Evolutionary conservation across 2,797 vertebrate species (phyloP).

Genomic region (Spatula versicolor): DNA sequence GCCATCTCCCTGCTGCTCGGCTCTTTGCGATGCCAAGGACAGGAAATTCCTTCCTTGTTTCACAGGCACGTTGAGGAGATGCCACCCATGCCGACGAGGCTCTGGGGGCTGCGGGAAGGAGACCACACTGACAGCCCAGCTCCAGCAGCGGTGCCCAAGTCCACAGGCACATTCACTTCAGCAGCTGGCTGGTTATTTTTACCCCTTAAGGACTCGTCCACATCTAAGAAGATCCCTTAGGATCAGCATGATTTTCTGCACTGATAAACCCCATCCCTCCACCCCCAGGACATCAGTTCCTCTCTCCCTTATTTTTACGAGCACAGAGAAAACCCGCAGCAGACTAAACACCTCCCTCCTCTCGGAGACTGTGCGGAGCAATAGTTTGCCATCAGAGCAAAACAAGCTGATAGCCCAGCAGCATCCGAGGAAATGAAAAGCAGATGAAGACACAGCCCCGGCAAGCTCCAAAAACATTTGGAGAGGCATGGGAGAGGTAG

Average conservation of each 20-base stretch:
- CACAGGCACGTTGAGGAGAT: not conserved
- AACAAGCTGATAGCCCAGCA: conserved; percentile 22
- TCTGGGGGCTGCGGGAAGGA: not conserved
- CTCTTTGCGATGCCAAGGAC: not conserved
- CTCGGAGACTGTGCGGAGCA: not conserved
- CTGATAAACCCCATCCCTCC: conserved; percentile 1
- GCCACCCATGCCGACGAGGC: not conserved
- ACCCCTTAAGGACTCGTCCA: conserved; percentile 8
- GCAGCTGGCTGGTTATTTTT: conserved; percentile 20
- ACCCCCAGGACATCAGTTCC: not conserved
- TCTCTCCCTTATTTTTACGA: conserved; percentile 5
- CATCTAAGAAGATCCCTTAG: conserved; percentile 12
- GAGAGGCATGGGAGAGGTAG: not conserved
- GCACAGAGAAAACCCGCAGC: not conserved
- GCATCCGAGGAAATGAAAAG: conserved; percentile 50
- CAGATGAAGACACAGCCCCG: conserved; percentile 19
- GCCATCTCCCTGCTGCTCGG: not conserved
- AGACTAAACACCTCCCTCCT: conserved; percentile 46
- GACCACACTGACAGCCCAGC: not conserved
- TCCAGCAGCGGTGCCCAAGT: not conserved
- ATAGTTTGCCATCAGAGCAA: not conserved
- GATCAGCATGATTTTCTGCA: not conserved
- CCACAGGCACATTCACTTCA: not conserved
- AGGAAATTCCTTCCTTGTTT: not conserved
- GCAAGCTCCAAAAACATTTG: not conserved